Evolutionary conservation across 2,797 vertebrate species (phyloP).

Genomic region (Diceros bicornis): DNA sequence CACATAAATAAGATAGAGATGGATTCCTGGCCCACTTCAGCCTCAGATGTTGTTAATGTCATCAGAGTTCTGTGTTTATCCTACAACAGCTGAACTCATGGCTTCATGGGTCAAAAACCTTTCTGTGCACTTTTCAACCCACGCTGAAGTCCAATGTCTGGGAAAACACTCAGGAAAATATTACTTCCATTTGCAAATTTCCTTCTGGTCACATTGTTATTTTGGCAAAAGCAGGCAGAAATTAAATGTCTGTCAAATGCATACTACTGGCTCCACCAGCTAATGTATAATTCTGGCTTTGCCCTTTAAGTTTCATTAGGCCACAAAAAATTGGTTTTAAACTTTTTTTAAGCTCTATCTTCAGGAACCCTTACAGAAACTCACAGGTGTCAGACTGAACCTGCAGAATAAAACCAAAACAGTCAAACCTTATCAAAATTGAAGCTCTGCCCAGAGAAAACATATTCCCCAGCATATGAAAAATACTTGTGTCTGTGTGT

Average conservation of each 20-base stretch:
- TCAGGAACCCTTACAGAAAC: slow-evolving; percentile 59
- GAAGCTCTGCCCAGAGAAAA: slow-evolving; percentile 49
- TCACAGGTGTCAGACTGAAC: slow-evolving; percentile 16
- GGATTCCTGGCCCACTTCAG: slow-evolving; percentile 55
- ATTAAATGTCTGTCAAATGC: slow-evolving; percentile 65
- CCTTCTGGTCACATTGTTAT: slow-evolving; percentile 76
- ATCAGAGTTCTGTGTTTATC: slow-evolving; percentile 80
- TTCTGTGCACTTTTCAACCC: slow-evolving; percentile 73
- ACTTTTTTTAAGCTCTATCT: slow-evolving; percentile 44
- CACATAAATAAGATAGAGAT: slow-evolving; percentile 72
- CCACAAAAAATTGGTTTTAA: slow-evolving; percentile 47
- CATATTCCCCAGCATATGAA: not conserved
- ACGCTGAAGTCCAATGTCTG: slow-evolving; percentile 77
- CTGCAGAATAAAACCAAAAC: not conserved
- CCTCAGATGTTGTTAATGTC: slow-evolving; percentile 83
- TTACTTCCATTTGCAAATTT: slow-evolving; percentile 81
- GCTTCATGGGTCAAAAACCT: slow-evolving; percentile 70
- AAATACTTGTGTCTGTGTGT: not conserved
- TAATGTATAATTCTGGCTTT: slow-evolving; percentile 65
- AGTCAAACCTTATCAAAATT: slow-evolving; percentile 50
- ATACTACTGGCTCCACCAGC: not conserved
- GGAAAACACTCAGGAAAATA: slow-evolving; percentile 76
- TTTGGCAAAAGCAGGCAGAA: slow-evolving; percentile 71
- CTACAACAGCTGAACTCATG: slow-evolving; percentile 79
- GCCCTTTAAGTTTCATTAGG: slow-evolving; percentile 65